phyloP scores from a whole-genome alignment of 2,888 invertebrate species.

The Leptodirus hochenwartii region DNA sequence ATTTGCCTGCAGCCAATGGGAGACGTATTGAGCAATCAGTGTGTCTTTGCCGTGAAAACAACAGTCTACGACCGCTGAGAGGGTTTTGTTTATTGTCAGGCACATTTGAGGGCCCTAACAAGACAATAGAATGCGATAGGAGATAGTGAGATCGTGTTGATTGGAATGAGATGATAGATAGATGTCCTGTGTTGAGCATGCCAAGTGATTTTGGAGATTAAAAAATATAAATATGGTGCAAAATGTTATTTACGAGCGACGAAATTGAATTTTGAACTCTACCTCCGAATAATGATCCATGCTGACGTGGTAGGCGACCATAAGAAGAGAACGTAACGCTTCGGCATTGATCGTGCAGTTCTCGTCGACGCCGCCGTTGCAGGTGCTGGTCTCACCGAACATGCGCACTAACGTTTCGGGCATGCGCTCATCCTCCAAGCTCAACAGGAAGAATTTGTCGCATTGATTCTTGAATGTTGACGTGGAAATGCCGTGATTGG shows the following conservation, averaged over 20 bases:
- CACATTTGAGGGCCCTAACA: conserved; percentile 24
- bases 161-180: too few species aligned
- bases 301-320: conserved; percentile 58
- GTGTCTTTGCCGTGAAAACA: conserved; percentile 65
- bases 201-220: too few species aligned
- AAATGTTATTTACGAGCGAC: too few species aligned
- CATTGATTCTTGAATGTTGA: conserved; percentile 54
- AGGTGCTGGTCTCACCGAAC: conserved; percentile 24
- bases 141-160: too few species aligned
- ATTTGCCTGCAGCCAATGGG: conserved; percentile 67
- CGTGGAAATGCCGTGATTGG: conserved; percentile 40
- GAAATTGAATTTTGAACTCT: too few species aligned
- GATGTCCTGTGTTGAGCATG: too few species aligned
- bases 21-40: conserved; percentile 56
- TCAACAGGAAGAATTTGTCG: conserved; percentile 37
- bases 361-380: conserved; percentile 31
- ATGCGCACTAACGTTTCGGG: conserved; percentile 51
- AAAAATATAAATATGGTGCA: too few species aligned
- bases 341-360: conserved; percentile 42
- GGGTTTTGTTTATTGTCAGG: conserved; percentile 45
- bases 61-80: conserved; percentile 53
- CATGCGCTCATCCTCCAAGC: conserved; percentile 35
- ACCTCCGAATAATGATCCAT: conserved; percentile 64
- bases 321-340: conserved; percentile 43
- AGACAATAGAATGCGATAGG: too few species aligned